Evolutionary conservation across 2,888 invertebrate species (phyloP).

Genomic region (Argyra leucocephala): DNA sequence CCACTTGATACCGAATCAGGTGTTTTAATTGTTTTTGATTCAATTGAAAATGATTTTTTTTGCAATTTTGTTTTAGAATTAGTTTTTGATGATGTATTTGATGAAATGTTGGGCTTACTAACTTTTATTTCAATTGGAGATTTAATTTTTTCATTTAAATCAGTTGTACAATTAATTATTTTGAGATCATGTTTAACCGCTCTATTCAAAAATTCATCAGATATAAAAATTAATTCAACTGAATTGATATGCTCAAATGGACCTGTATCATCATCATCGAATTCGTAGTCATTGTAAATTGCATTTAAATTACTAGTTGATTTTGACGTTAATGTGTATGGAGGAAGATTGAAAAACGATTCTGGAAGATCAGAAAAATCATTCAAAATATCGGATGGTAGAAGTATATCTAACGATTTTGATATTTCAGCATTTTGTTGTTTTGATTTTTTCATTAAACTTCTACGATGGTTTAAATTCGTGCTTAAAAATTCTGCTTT

Average conservation of each 20-base stretch:
- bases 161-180: slow-evolving; percentile 17
- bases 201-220: slow-evolving; percentile 26
- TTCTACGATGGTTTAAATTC: not conserved
- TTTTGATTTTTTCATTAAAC: slow-evolving; percentile 17
- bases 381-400: slow-evolving; percentile 14
- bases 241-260: slow-evolving; percentile 24
- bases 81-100: not conserved
- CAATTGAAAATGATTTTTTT: not conserved
- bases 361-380: slow-evolving; percentile 8
- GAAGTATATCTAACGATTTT: slow-evolving; percentile 21
- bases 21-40: slow-evolving; percentile 1
- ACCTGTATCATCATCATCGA: slow-evolving; percentile 22
- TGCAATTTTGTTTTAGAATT: not conserved
- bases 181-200: slow-evolving; percentile 24
- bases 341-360: slow-evolving; percentile 2
- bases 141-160: slow-evolving; percentile 1
- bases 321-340: slow-evolving; percentile 17
- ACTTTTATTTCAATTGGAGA: not conserved
- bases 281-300: not conserved
- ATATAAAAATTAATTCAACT: slow-evolving; percentile 27
- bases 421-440: slow-evolving; percentile 17
- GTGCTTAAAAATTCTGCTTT: not conserved
- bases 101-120: not conserved
- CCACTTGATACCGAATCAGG: not conserved
- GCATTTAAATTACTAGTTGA: slow-evolving; percentile 19